Percentiles rank a stretch among this genome's conserved stretches.
phyloP scores from a whole-genome alignment of 2,888 invertebrate species.

The Apotomis capreana region DNA sequence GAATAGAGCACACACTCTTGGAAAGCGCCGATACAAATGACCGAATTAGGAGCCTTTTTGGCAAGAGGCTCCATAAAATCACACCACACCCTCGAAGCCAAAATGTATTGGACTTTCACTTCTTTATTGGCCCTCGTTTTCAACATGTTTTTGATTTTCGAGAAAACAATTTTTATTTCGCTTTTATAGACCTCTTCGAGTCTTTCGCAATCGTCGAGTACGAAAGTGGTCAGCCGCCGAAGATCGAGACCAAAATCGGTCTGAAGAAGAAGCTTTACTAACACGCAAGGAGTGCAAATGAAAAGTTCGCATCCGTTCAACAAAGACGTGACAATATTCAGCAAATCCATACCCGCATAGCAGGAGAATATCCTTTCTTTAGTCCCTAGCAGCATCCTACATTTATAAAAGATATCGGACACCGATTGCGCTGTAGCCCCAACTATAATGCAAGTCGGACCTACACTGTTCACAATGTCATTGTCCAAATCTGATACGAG shows the following conservation, averaged over 20 bases:
- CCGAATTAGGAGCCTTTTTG: constrained; percentile 81
- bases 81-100: constrained; percentile 86
- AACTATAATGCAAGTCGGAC: constrained; percentile 86
- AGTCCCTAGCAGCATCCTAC: constrained; percentile 68
- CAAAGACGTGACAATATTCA: constrained; percentile 70
- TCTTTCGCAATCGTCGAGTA: constrained; percentile 88
- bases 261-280: constrained; percentile 70
- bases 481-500: constrained; percentile 76
- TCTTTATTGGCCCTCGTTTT: constrained; percentile 70
- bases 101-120: constrained; percentile 82
- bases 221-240: constrained; percentile 84
- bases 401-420: constrained; percentile 69
- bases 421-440: constrained; percentile 85
- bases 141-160: constrained; percentile 72
- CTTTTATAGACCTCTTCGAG: constrained; percentile 81
- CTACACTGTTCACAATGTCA: constrained; percentile 67
- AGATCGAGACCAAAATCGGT: constrained; percentile 80
- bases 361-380: constrained; percentile 66
- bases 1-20: constrained; percentile 90
- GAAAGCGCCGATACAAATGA: constrained; percentile 87
- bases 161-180: constrained; percentile 72
- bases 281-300: constrained; percentile 86
- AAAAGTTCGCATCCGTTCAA: constrained; percentile 88
- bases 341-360: constrained; percentile 71
- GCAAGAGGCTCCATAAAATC: constrained; percentile 81